phyloP scores from a whole-genome alignment of 1,140 invertebrate species.

The Macrotrachela quadricornifera region DNA sequence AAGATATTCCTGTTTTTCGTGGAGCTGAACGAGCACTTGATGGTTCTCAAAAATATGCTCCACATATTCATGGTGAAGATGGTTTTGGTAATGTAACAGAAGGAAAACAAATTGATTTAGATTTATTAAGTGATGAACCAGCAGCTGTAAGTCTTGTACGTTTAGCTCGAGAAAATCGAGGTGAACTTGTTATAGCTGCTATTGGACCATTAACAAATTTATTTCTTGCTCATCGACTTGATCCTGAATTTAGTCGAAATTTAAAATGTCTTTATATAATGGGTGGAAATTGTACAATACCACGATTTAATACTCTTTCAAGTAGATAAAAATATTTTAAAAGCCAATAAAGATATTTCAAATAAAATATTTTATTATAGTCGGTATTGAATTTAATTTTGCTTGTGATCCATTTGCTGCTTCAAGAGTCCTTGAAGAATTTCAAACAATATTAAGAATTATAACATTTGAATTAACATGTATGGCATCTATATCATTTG shows the following conservation, averaged over 20 bases:
- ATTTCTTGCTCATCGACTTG: constrained; percentile 45
- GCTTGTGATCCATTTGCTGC: constrained; percentile 52
- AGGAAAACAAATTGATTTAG: too few relatives aligned
- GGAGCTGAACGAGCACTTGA: too few relatives aligned
- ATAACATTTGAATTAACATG: too few relatives aligned
- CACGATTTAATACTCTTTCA: constrained; percentile 9
- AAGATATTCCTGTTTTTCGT: too few relatives aligned
- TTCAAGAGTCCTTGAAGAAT: constrained; percentile 58
- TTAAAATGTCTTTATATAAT: constrained; percentile 46
- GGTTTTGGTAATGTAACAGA: too few relatives aligned
- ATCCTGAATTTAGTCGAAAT: constrained; percentile 38
- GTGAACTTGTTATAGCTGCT: constrained; percentile 32
- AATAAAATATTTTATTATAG: background rate
- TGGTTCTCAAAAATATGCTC: too few relatives aligned
- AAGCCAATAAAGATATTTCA: too few relatives aligned
- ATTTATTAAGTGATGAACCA: too few relatives aligned
- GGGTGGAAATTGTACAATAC: constrained; percentile 42
- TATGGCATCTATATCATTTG: too few relatives aligned
- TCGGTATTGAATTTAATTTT: constrained; percentile 46
- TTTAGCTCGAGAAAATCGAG: too few relatives aligned
- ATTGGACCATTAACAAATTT: constrained; percentile 54
- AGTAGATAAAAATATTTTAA: constrained; percentile 11
- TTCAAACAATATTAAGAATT: constrained; percentile 18
- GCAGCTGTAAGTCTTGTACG: too few relatives aligned
- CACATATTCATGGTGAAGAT: too few relatives aligned